Conservation (phyloP, 2,113 vertebrate genomes). For the Hucho hucho region DNA sequence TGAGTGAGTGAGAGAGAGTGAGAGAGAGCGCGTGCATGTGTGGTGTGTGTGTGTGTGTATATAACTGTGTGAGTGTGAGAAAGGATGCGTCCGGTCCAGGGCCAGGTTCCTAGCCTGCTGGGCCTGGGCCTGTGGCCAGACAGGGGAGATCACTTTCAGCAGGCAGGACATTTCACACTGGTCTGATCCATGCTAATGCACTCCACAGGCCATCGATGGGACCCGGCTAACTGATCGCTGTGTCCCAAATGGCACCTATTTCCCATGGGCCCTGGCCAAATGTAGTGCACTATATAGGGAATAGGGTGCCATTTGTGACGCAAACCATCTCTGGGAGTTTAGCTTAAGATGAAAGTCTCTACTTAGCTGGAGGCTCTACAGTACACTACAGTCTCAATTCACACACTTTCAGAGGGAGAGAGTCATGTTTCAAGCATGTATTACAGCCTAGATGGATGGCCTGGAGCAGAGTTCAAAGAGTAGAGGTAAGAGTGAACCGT, state of each 20-base stretch:
- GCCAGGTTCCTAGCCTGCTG: constrained; percentile 31
- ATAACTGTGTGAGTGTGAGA: background rate
- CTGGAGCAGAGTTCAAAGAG: background rate
- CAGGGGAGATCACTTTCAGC: constrained; percentile 52
- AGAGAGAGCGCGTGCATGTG: no score
- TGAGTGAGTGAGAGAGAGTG: no score
- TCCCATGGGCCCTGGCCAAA: no score
- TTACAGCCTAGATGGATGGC: constrained; percentile 6
- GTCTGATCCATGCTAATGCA: constrained; percentile 45
- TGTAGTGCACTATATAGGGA: no score
- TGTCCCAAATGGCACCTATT: background rate
- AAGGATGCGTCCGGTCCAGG: background rate
- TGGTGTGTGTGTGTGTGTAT: no score
- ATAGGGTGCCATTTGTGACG: background rate
- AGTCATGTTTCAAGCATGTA: background rate
- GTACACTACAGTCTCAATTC: no score
- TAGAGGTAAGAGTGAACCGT: background rate
- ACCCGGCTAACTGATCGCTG: constrained; percentile 22
- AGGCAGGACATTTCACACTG: constrained; percentile 63
- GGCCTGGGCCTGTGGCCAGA: constrained; percentile 60
- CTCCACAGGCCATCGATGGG: constrained; percentile 40
- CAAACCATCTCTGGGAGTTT: background rate
- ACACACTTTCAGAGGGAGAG: no score
- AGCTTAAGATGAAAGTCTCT: constrained; percentile 44
- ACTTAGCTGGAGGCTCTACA: constrained; percentile 26